These are phyloP conservation scores for Penelope pileata DNA, from an alignment of 2,113 vertebrate species.

Conservation along the genomic window DNA sequence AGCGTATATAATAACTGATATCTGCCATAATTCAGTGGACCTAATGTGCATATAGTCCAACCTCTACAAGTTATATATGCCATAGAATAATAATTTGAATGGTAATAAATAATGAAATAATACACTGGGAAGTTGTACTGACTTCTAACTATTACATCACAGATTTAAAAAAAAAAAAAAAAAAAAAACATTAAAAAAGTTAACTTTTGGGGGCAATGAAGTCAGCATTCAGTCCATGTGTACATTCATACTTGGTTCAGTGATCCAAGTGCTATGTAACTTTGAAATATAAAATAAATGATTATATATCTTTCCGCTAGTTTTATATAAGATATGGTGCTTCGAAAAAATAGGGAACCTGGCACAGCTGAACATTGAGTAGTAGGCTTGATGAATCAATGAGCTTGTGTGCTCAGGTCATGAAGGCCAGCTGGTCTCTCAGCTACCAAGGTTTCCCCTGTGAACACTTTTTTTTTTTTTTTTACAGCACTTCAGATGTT, in stretches of 20 bases:
- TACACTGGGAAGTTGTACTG: not conserved
- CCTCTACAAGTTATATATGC: not conserved
- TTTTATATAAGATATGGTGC: too few relatives aligned
- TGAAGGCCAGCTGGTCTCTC: not conserved
- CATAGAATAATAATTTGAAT: not conserved
- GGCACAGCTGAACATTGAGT: not conserved
- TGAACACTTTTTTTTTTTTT: not conserved
- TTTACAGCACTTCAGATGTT: not conserved
- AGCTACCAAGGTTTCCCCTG: not conserved
- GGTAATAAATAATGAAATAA: not conserved
- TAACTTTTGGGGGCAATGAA: not conserved
- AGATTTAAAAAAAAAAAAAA: too few relatives aligned
- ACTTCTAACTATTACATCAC: not conserved
- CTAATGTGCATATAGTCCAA: not conserved
- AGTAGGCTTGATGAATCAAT: not conserved
- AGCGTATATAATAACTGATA: not conserved
- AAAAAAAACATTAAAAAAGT: not conserved
- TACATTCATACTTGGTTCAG: not conserved
- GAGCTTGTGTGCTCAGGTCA: rapidly evolving
- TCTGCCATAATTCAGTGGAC: not conserved
- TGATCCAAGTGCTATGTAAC: not conserved
- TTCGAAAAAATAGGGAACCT: not conserved
- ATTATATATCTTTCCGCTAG: too few relatives aligned
- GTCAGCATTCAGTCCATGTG: not conserved
- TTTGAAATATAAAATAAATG: too few relatives aligned